phyloP scores from a whole-genome alignment of 2,888 invertebrate species.

The Chalcis sispes region DNA sequence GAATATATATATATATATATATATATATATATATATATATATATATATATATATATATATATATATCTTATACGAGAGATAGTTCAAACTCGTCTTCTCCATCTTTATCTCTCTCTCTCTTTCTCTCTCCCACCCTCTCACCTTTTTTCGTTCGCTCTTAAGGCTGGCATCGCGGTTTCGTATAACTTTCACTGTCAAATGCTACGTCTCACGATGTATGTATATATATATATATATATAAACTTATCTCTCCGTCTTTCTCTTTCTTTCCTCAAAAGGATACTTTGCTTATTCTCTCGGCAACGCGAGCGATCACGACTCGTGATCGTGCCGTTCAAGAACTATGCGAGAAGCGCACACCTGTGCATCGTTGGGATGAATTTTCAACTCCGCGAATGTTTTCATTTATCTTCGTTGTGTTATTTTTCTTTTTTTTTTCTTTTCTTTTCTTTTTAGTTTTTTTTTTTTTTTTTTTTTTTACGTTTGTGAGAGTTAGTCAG shows the following conservation, averaged over 20 bases:
- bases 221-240: too few species aligned
- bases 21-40: neutral
- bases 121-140: too few species aligned
- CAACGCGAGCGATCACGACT: neutral
- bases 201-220: too few species aligned
- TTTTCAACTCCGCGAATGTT: constrained; percentile 14
- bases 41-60: too few species aligned
- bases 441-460: neutral
- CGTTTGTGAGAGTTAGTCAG: constrained; percentile 15
- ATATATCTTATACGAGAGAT: too few species aligned
- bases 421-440: neutral
- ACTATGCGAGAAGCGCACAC: neutral
- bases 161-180: neutral
- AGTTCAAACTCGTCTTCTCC: too few species aligned
- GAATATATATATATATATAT: too few species aligned
- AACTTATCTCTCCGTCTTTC: neutral
- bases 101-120: too few species aligned
- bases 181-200: constrained; percentile 44
- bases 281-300: neutral
- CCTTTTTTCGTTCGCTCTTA: too few species aligned
- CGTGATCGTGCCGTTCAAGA: neutral
- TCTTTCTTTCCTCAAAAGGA: constrained; percentile 12
- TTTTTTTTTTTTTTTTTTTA: constrained; percentile 1
- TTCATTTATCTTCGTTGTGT: constrained; percentile 1
- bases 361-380: constrained; percentile 3